Evolutionary conservation across 1,140 invertebrate genomes (phyloP), one percentile per base, ranked within the genome.

Genomic region (Dinothrombium tinctorium): DNA sequence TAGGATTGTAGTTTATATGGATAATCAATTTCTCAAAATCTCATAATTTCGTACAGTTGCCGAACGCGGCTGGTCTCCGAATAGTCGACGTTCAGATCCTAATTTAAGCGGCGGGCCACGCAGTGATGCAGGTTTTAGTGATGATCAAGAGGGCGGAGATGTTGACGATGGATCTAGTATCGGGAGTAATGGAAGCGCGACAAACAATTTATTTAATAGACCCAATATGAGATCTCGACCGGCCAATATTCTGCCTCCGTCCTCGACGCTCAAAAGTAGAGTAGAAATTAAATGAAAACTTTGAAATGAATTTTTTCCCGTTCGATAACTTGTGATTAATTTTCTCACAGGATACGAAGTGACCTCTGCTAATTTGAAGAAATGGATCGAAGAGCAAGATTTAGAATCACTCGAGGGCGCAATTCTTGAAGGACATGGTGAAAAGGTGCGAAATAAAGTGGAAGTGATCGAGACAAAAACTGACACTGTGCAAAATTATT

Each of bases 331-430:
- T n/a, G n/a, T n/a, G n/a, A n/a, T n/a, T n/a, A n/a, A n/a, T n/a
- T n/a, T n/a, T n/a, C n/a, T n/a, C 23, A 3, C 24, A 55, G 51
- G 47, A 32, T 25, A 50, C 12, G 47, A 48, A 40, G 46, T 56
- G 8, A 54, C 47, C 22, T 48, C 54, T 28, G 54, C 80, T 31
- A 83, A 82, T 50, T 82, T 87, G 45, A 64, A 79, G 44, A 81
- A 82, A 60, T 87, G 81, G 80, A 83, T 86, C 46, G 77, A 84
- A 54, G 81, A 84, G 54, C 68, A 74, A 53, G 77, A 86, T 56
- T 65, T 86, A 51, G 67, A 68, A 15, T 73, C 75, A 50, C 58
- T 87, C 33, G 76, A 81, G 53, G 71, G 75, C 51, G 74, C 84
- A 2, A 63, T 89, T 9, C 81, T 80, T 74, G 75, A 80, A 50